Evolutionary conservation across 2,113 vertebrate genomes (phyloP), one percentile per base, ranked within the genome.

Genomic region (Nerophis ophidion): DNA sequence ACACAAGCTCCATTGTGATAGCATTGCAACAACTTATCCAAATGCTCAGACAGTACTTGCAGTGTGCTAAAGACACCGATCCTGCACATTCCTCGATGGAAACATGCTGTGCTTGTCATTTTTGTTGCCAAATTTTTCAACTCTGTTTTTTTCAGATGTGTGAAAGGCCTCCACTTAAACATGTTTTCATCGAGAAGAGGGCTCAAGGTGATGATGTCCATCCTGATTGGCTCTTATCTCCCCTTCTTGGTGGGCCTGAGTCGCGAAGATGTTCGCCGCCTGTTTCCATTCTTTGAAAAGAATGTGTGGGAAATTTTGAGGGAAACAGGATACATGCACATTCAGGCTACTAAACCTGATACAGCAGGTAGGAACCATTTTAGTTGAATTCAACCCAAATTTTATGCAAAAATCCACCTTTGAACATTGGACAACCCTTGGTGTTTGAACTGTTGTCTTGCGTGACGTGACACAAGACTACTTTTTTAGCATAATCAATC

Each of bases 321-420:
- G 61, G 94, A 96, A 66, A 44, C 79, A 0, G 93, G 93, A 1
- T 94, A 95, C 80, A 0, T 95, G 5, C 93, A 94, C 80, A 92
- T 96, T 76, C 93, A 95, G 77, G 92, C 75, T 67, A 93, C 94
- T 58, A 95, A 95, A 76, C 93, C 94, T 12, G 94, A 95, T 80
- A 93, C 92, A 57, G 88, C 85, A 81, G 94, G 94, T 94, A 79
- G 58, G 52, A 10, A 58, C 46, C 10, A 44, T 12, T 44, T 11
- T 6, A 12, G 40, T 44, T 44, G 40, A 44, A 44, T 12, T 44
- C 11, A 12, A 12, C 10, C 40, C 10, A 44, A 44, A 44, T 44
- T 12, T 4, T 3, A 10, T 6, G 11, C 40, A 44, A 12, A 44
- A 44, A 44, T 44, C 11, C 40, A 6, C 40, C 9, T 44, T 11